These are phyloP conservation scores for Epinephelus fuscoguttatus DNA, from an alignment of 2,113 vertebrate genomes.

Conservation along the genomic window DNA sequence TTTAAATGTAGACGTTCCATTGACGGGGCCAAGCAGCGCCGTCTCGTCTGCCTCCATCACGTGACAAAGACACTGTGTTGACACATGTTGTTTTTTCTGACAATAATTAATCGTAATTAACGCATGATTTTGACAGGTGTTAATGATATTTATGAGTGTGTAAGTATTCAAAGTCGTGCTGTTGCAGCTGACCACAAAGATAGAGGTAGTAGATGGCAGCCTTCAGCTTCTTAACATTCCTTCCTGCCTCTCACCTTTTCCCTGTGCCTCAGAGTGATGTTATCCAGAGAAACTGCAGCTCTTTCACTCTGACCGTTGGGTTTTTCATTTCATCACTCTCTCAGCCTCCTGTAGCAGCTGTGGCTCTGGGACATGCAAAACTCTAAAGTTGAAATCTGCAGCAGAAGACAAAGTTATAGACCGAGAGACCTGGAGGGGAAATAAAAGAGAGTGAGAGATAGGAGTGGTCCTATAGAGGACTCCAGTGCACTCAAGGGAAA, in stretches of 20 bases:
- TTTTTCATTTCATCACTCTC: slow-evolving; percentile 2
- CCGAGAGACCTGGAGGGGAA: not conserved
- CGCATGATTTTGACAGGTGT: too few species aligned
- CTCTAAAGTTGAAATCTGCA: not conserved
- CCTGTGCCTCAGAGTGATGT: not conserved
- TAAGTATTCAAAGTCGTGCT: too few species aligned
- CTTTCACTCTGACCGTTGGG: not conserved
- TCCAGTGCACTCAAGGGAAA: not conserved
- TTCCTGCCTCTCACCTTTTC: not conserved
- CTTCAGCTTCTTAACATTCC: not conserved
- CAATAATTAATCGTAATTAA: too few species aligned
- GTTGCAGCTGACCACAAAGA: not conserved
- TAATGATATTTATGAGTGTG: not conserved
- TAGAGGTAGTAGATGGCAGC: too few species aligned
- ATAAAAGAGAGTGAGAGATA: slow-evolving; percentile 1
- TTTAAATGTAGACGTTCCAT: too few species aligned
- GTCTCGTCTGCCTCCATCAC: too few species aligned
- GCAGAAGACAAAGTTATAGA: not conserved
- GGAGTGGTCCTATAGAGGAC: not conserved
- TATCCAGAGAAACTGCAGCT: not conserved
- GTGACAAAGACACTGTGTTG: too few species aligned
- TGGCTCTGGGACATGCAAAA: not conserved
- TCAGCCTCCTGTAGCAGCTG: not conserved
- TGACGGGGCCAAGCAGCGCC: too few species aligned
- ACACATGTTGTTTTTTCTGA: too few species aligned